Evolutionary conservation across 2,888 invertebrate genomes (phyloP).

Genomic region (Leptopilina syphax): DNA sequence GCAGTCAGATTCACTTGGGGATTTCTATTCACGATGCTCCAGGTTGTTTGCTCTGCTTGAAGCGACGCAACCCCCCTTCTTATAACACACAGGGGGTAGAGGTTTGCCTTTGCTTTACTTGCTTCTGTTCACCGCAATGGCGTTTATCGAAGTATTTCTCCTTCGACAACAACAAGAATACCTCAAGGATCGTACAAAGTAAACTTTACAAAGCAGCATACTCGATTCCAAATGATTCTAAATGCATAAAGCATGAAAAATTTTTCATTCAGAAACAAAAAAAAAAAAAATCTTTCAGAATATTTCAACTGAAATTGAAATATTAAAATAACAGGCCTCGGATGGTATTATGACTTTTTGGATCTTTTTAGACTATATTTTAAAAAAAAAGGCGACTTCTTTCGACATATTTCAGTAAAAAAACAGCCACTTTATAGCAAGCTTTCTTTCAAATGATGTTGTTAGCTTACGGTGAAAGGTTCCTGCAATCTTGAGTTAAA

Average conservation of each 20-base stretch:
- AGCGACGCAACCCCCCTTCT: conserved; percentile 34
- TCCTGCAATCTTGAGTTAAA: no score
- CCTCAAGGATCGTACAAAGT: background rate
- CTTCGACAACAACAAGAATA: conserved; percentile 27
- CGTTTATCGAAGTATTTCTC: conserved; percentile 34
- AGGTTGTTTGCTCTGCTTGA: conserved; percentile 56
- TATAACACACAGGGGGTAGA: conserved; percentile 5
- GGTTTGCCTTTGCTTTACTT: conserved; percentile 26
- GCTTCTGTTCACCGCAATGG: conserved; percentile 40
- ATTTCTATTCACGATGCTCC: conserved; percentile 58
- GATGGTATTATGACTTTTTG: no score
- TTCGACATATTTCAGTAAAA: no score
- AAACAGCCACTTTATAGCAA: no score
- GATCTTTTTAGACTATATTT: no score
- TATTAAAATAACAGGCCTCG: no score
- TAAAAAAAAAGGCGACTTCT: no score
- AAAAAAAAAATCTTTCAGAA: background rate
- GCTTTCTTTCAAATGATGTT: no score
- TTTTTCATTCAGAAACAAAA: background rate
- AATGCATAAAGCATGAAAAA: background rate
- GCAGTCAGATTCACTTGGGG: conserved; percentile 56
- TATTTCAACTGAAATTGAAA: no score
- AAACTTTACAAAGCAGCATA: conserved; percentile 5
- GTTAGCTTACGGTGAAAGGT: no score
- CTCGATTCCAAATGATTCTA: background rate